Evolutionary conservation across 2,888 invertebrate genomes (phyloP), one percentile per base, ranked within the genome.

Genomic region (Lottia gigantea): DNA sequence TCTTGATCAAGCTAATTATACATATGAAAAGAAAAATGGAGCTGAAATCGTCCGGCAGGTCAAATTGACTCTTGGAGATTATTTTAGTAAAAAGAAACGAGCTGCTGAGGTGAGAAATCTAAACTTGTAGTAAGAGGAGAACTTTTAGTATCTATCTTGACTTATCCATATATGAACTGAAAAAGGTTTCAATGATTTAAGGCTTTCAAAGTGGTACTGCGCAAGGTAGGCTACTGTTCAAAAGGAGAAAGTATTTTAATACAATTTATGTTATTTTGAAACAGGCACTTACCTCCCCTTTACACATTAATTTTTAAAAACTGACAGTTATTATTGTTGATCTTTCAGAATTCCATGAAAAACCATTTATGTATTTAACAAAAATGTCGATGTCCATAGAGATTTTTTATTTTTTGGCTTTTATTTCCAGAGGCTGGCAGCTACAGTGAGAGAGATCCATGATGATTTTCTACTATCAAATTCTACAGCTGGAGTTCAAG

Each of bases 1-100:
- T 66, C 81, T 89, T 69, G 89, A 89, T 73, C 78, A 80, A 62
- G 88, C 89, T 8, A 85, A 81, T 47, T 89, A 89, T 76, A 84
- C 81, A 1, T 84, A 82, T 47, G 88, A 88, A 72, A 80, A 80
- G 40, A 88, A 87, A 74, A 80, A 88, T 77, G 89, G 88, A 3
- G 64, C n/a, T 12, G 31, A 85, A 61, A 80, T 88, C 45, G 84
- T 88, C 7, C 74, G 80, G 19, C 80, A 84, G 55, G 87, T 89
- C 1, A 85, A 86, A 70, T 80, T 83, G 45, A 80, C 81, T 16
- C 81, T 89, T 2, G 84, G 82, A 26, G 80, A 82, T 62, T 89
- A 86, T 77, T 88, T 89, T 76, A 74, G 73, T 61, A 83, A 82
- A 64, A 88, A 88, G 75, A 87, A 85, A 76, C 71, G 71, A 65